phyloP scores from a whole-genome alignment of 2,797 vertebrate species.

The Tiaroga cobitis region DNA sequence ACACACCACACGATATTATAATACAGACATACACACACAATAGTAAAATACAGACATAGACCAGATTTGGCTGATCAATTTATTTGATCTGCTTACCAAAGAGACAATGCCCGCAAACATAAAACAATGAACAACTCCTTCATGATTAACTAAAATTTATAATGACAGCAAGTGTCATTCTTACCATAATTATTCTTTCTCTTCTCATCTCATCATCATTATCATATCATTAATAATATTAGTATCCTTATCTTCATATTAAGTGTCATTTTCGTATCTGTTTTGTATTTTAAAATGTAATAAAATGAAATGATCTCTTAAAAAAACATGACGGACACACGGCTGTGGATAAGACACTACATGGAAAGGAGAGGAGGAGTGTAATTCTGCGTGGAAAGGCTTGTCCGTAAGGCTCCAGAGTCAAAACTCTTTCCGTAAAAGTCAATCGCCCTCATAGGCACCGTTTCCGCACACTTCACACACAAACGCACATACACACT shows the following conservation, averaged over 20 bases:
- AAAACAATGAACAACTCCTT: constrained; percentile 78
- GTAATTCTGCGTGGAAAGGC: constrained; percentile 45
- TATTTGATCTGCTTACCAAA: constrained; percentile 93
- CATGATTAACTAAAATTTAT: constrained; percentile 72
- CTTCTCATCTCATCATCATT: neutral
- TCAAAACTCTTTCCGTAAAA: constrained; percentile 54
- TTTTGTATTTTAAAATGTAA: constrained; percentile 50
- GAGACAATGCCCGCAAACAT: constrained; percentile 89
- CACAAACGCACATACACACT: constrained; percentile 29
- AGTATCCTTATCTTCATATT: constrained; percentile 42
- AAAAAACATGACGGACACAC: constrained; percentile 58
- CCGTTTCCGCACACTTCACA: constrained; percentile 34
- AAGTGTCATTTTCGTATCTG: constrained; percentile 58
- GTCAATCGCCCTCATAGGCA: constrained; percentile 54
- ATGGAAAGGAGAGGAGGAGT: constrained; percentile 44
- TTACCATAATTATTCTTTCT: constrained; percentile 38
- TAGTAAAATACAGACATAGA: constrained; percentile 1
- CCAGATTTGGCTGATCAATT: constrained; percentile 77
- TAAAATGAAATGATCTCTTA: constrained; percentile 59
- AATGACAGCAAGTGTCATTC: constrained; percentile 62
- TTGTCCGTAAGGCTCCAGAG: constrained; percentile 55
- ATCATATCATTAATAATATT: constrained; percentile 51
- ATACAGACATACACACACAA: neutral
- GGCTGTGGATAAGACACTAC: constrained; percentile 44
- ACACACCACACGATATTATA: too few species aligned